Evolutionary conservation across 1,140 invertebrate species (phyloP), one percentile per base, ranked within the genome.

Genomic region (Drosophila ercepeae): DNA sequence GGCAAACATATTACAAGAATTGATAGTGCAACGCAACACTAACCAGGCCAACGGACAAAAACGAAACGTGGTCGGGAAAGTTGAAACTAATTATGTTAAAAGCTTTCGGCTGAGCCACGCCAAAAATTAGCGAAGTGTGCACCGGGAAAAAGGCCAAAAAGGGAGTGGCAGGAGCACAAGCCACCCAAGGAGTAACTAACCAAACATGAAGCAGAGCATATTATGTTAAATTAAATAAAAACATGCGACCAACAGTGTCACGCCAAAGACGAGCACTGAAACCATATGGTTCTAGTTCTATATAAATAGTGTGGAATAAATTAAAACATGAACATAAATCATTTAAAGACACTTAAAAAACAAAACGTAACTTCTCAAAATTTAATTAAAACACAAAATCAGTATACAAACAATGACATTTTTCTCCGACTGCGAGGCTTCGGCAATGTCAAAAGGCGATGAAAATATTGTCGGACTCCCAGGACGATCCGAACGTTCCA

Each of bases 1-100:
- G 51, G 53, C 68, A 42, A 70, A 71, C 69, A 72, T 52, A 45
- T 51, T 50, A 65, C 71, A 74, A 65, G 46, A 63, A 86, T 76
- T 65, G 63, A 60, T 48, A 57, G 55, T 75, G 84, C 69, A 77
- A 82, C 77, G 82, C 73, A 81, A 86, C 82, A 88, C 77, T 86
- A 86, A 88, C 82, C 82, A 68, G 64, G 39, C 64, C 82, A 88
- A 81, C 82, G 74, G 61, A 82, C 73, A 86, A 88, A 88, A 88
- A 78, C 82, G 77, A 75, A 88, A 86, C 82, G 82, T 88, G 82
- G 82, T 88, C 82, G 78, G 82, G 70, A 68, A 77, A 88, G 82
- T 82, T 86, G 53, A 86, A 86, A 75, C 82, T 86, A 86, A 88
- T 88, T 88, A 88, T 78, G 82, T 82, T 88, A 88, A 88, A 88